Evolutionary conservation across 1,140 invertebrate species (phyloP).

Genomic region (Lasioglossum albipes): DNA sequence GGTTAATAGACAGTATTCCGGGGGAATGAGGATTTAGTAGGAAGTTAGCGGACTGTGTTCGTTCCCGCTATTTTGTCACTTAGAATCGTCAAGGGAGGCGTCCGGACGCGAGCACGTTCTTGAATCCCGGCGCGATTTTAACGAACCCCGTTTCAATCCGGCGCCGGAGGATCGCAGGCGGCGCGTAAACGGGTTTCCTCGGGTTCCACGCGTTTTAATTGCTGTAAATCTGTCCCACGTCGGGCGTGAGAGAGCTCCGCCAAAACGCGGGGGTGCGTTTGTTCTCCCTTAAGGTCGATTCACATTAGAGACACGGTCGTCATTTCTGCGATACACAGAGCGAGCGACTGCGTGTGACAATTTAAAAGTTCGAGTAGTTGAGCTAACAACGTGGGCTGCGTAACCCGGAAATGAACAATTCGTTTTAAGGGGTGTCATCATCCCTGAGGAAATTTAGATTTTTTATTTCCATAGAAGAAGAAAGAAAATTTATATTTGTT

Average conservation of each 20-base stretch:
- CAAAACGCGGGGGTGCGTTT: slow-evolving; percentile 31
- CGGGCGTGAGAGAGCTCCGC: background rate
- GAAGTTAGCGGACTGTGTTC: background rate
- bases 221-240: slow-evolving; percentile 34
- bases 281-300: background rate
- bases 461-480: too few species aligned
- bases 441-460: too few species aligned
- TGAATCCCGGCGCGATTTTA: background rate
- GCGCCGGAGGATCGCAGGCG: background rate
- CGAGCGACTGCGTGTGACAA: too few species aligned
- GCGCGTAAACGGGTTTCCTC: background rate
- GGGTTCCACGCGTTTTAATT: slow-evolving; percentile 35
- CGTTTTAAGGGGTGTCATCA: too few species aligned
- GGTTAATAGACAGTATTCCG: too few species aligned
- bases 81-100: background rate
- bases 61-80: background rate
- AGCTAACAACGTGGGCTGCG: too few species aligned
- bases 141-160: background rate
- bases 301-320: too few species aligned
- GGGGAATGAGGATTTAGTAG: background rate
- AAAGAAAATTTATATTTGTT: too few species aligned
- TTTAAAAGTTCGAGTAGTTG: too few species aligned
- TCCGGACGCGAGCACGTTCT: background rate
- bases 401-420: too few species aligned
- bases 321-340: too few species aligned